Base-by-base conservation (phyloP, 1,140 invertebrate genomes). In the Hypsibius dujardini region DNA sequence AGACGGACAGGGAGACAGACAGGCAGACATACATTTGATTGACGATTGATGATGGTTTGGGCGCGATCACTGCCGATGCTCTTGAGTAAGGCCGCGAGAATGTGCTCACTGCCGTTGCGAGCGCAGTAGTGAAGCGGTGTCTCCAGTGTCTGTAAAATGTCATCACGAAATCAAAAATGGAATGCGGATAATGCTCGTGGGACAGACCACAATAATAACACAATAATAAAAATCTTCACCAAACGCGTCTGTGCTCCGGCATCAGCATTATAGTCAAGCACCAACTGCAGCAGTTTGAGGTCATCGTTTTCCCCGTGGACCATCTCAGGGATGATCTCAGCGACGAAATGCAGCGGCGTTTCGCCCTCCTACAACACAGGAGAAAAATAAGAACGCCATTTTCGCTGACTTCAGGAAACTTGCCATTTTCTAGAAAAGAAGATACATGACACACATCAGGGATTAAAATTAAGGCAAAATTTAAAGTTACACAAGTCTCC, bases 91-190 rank as follows among this genome's bases (percentile, higher is more conserved):
- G 95, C 94, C 69, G 87, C 84, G 69, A 98, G 80, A 28, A 98
- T 87, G 74, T 94, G 90, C 77, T 94, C 93, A 79, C 98, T 98
- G 2, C 95, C 95, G 1, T 90, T 89, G 40, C 90, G 82, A 2
- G 93, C 92, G 76, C 91, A 92, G 75, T 93, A 89, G 79, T 99
- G 95, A 75, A 99, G 89, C 0, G 90, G 88, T 0, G 94, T 95
- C 82, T 98, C 95, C 74, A 88, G 84, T 0, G 86, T 87, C 81
- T 90, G 85, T 2, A 76, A 76, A 46, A 28, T 28, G 28, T 28
- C 28, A 28, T 28, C 28, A 28, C 28, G 28, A 28, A 28, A 28
- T 28, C 28, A 28, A 28, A 28, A 28, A 28, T 28, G 28, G 28
- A 28, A 28, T 28, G 28, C 28, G 28, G 28, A 28, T 28, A 28